Base-by-base conservation (phyloP, 2,113 vertebrate genomes). In the Rhinolophus ferrumequinum region DNA sequence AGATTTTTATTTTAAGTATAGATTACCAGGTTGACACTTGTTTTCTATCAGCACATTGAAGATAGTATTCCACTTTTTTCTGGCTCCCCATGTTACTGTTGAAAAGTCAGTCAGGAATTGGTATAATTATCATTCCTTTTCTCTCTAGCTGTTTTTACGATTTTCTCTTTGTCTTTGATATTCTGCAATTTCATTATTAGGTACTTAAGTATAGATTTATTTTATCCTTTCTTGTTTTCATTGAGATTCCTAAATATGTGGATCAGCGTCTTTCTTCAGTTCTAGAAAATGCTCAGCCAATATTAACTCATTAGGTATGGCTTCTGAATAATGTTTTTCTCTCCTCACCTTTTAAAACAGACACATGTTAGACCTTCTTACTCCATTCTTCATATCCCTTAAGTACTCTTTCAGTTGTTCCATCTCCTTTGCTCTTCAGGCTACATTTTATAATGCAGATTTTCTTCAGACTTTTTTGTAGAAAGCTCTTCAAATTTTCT, bases 101-200 rank as follows among this genome's bases (percentile, higher is more conserved):
- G 56, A 96, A 93, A 93, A 95, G n/a, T 88, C 50, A 66, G 24
- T 80, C 38, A 88, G 18, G 58, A 44, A 84, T 77, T 56, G 16
- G 14, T 90, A 33, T 88, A 41, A 21, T 52, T 91, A 44, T 81
- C 66, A 77, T 33, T 72, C 56, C n/a, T 93, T 69, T 94, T 90
- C 47, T 80, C 66, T 88, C 77, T 91, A 15, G 8, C 60, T 91
- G 24, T 47, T 93, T 93, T 97, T 94, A 41, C 15, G 2, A 79
- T 87, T 64, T 92, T 86, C 30, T 41, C 24, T 84, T 88, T 90
- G 56, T 91, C 82, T 94, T 85, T 93, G 81, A 82, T 94, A 80
- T 50, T 75, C 52, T 93, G 15, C 9, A 52, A 3, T 96, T 95
- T 95, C 70, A 77, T 44, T 88, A 26, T 64, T 33, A 15, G 66